Base-by-base conservation (phyloP, 1,140 invertebrate genomes). In the Alviniconcha marisindica region DNA sequence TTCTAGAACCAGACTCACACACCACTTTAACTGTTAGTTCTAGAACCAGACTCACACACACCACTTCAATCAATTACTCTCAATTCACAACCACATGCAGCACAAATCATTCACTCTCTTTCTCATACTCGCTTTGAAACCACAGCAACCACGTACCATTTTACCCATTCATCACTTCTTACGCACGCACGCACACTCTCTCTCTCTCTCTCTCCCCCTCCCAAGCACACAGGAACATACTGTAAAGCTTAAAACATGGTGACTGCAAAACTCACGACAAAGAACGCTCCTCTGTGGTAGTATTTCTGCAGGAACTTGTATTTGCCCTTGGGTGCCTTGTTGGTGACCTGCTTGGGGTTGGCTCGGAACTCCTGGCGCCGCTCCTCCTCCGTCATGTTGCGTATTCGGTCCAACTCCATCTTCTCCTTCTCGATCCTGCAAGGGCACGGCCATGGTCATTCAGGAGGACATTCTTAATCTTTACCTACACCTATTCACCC, bases 221-320 rank as follows among this genome's bases (percentile, higher is more conserved):
- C 28, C 28, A 69, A 0, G 33, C 63, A 69, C 33, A 69, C 63
- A 69, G 0, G 18, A 14, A 69, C 3, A 33, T 5, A 69, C 31
- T 42, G 1, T 14, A 2, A 76, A 21, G 44, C 38, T 42, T 76
- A 42, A 36, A 44, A 42, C 71, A 74, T 33, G 5, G 1, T 28
- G 24, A 74, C 24, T 42, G 24, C 5, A 21, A 74, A 42, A 87
- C 89, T 89, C 85, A 92, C 92, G 94, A 99, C 94, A 92, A 97
- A 99, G 95, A 99, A 99, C 0, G 97, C 98, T 93, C 99, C 99
- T 89, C 99, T 96, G 94, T 99, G 99, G 92, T 99, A 99, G 93
- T 99, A 99, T 92, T 99, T 99, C 94, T 99, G 99, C 84, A 99
- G 94, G 93, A 99, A 99, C 92, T 99, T 99, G 94, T 99, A 99